Percentiles rank a stretch among this genome's conserved stretches.
Conservation (phyloP, 2,113 vertebrate species). For the Bufo gargarizans region DNA sequence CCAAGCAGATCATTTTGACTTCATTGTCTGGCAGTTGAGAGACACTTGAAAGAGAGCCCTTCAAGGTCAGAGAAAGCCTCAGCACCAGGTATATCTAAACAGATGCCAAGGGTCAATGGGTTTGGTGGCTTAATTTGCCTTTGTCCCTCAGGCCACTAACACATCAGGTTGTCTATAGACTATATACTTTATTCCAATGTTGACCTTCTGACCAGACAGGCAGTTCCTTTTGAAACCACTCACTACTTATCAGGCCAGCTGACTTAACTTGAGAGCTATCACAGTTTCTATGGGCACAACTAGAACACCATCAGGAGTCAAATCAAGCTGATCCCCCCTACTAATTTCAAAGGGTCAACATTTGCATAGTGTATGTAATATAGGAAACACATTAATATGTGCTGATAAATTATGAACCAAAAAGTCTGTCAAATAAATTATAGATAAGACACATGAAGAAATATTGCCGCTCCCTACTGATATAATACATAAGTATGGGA, state of each 20-base stretch:
- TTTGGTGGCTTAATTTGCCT: too few relatives aligned
- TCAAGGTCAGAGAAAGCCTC: too few relatives aligned
- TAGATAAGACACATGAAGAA: not conserved
- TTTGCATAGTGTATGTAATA: conserved; percentile 2
- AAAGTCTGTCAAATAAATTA: conserved; percentile 8
- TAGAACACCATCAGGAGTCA: not conserved
- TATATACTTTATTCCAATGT: not conserved
- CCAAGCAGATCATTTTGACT: too few relatives aligned
- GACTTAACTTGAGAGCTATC: not conserved
- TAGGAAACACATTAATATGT: not conserved
- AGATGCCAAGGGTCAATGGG: too few relatives aligned
- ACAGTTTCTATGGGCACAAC: not conserved
- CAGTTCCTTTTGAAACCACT: not conserved
- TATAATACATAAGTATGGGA: not conserved
- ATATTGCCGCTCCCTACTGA: not conserved
- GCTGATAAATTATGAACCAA: not conserved
- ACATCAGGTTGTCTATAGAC: too few relatives aligned
- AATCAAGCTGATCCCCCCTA: not conserved
- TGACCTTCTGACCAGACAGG: not conserved
- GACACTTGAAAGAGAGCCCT: too few relatives aligned
- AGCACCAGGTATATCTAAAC: too few relatives aligned
- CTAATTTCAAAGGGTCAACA: not conserved
- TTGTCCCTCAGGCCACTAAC: too few relatives aligned
- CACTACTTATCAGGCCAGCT: not conserved
- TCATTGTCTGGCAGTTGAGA: not conserved